These are phyloP conservation scores for Prionace glauca DNA, from an alignment of 2,797 vertebrate genomes.

Conservation along the genomic window DNA sequence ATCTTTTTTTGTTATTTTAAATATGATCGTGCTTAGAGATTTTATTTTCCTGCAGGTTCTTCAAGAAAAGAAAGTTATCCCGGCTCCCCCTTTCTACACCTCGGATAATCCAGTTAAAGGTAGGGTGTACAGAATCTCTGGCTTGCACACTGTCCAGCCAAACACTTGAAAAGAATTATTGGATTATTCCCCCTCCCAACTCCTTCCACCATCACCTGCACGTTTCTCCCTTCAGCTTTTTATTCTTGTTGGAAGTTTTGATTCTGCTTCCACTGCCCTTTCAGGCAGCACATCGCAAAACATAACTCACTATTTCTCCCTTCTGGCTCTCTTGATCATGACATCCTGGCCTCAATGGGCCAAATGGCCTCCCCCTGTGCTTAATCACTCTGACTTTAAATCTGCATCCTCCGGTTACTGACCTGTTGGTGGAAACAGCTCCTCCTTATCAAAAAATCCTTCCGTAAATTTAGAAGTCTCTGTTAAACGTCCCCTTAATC, in stretches of 20 bases:
- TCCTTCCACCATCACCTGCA: neutral
- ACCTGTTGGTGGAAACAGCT: neutral
- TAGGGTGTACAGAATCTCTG: constrained; percentile 44
- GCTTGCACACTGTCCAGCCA: neutral
- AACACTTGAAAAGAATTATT: neutral
- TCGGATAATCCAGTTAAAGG: constrained; percentile 87
- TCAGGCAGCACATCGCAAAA: neutral
- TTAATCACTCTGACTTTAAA: neutral
- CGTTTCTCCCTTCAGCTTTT: neutral
- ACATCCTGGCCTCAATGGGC: neutral
- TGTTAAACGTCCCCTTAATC: neutral
- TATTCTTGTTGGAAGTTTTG: neutral
- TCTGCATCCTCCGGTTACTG: neutral
- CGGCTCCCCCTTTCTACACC: constrained; percentile 83
- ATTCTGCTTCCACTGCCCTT: neutral
- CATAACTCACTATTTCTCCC: neutral
- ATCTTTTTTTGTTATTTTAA: neutral
- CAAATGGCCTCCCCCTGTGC: no score
- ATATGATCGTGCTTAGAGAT: no score
- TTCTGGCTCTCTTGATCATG: neutral
- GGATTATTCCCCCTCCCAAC: no score
- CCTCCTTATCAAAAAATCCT: neutral
- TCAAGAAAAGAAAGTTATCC: constrained; percentile 87
- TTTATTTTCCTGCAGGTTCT: constrained; percentile 62
- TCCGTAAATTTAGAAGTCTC: neutral